These are phyloP conservation scores for Neosilurus mollespiculum DNA, from an alignment of 2,797 vertebrate species.

Conservation along the genomic window DNA sequence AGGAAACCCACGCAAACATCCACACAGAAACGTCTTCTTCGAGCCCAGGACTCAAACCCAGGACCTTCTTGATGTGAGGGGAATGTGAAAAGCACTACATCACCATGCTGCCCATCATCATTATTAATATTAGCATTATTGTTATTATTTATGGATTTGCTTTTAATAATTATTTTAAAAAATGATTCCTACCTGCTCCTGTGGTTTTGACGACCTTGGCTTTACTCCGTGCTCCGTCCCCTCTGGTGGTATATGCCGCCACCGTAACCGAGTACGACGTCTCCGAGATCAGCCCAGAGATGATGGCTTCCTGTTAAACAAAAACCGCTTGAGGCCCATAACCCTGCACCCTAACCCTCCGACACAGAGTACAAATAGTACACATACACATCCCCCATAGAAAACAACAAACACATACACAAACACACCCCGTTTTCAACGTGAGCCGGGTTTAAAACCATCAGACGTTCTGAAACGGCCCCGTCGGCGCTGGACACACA, in stretches of 20 bases:
- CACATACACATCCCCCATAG: neutral
- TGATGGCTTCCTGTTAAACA: conserved; percentile 79
- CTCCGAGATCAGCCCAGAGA: conserved; percentile 87
- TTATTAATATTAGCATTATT: neutral
- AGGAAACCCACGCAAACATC: conserved; percentile 4
- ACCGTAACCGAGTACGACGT: conserved; percentile 92
- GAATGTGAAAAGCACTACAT: too few species aligned
- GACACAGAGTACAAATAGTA: neutral
- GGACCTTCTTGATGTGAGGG: too few species aligned
- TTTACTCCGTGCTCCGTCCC: conserved; percentile 92
- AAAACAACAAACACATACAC: conserved; percentile 2
- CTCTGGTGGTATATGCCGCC: conserved; percentile 91
- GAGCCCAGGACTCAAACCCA: too few species aligned
- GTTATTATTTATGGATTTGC: too few species aligned
- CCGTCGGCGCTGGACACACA: neutral
- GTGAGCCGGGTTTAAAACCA: conserved; percentile 38
- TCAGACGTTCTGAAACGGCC: neutral
- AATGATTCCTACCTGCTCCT: conserved; percentile 83
- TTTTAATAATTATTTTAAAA: too few species aligned
- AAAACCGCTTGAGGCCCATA: conserved; percentile 28
- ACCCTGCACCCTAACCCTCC: neutral
- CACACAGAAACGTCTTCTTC: neutral
- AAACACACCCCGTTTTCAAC: conserved; percentile 23
- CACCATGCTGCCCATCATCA: too few species aligned
- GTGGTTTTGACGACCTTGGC: conserved; percentile 87